These are phyloP conservation scores for Agrotis ipsilon DNA, from an alignment of 2,888 invertebrate genomes.

Conservation along the genomic window DNA sequence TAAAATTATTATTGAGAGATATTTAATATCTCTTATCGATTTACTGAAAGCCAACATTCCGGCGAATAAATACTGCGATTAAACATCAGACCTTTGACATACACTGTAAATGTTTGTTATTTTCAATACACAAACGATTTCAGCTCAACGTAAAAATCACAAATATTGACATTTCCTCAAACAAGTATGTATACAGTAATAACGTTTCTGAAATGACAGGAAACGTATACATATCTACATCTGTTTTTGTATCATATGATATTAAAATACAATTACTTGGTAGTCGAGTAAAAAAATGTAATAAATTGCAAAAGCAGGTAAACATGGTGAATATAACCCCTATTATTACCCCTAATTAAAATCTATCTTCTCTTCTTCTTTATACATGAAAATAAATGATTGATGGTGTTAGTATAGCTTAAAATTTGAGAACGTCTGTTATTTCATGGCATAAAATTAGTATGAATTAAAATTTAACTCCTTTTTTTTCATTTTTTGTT, in stretches of 20 bases:
- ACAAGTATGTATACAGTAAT: too few relatives aligned
- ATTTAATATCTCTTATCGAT: constrained; percentile 5
- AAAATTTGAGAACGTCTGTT: too few relatives aligned
- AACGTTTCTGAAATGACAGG: background rate
- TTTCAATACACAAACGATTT: background rate
- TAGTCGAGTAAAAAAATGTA: background rate
- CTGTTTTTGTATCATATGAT: background rate
- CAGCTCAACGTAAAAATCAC: constrained; percentile 1
- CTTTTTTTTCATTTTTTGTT: too few relatives aligned
- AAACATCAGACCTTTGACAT: constrained; percentile 8
- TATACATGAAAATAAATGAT: too few relatives aligned
- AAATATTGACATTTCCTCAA: background rate
- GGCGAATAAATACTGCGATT: background rate
- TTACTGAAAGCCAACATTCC: background rate
- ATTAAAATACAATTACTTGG: background rate
- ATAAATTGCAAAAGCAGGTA: background rate
- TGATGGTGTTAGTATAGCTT: too few relatives aligned
- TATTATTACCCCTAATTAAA: too few relatives aligned
- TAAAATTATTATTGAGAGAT: too few relatives aligned
- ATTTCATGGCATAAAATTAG: too few relatives aligned
- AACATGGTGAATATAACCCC: background rate
- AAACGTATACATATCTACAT: background rate
- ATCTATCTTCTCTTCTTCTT: too few relatives aligned
- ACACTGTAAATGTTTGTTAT: constrained; percentile 1
- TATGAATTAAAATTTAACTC: too few relatives aligned